Percentiles rank a stretch among this genome's conserved stretches.
Evolutionary conservation across 2,888 invertebrate species (phyloP).

Genomic region (Sesia apiformis): DNA sequence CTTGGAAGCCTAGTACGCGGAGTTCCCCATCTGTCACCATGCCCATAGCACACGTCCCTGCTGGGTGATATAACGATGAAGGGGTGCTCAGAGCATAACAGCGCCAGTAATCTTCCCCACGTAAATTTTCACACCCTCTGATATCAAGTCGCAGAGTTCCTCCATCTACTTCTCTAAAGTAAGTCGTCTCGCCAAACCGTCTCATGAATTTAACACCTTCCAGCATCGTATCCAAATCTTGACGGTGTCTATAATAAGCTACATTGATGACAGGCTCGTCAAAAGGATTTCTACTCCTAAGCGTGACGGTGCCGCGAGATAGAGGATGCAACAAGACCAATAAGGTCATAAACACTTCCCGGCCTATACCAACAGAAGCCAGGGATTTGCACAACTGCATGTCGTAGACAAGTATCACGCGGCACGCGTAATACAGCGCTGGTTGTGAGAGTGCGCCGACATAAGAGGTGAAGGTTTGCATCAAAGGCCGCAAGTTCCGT

Average conservation of each 20-base stretch:
- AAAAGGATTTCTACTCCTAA: conserved; percentile 1
- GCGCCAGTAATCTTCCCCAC: conserved; percentile 71
- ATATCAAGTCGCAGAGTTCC: conserved; percentile 33
- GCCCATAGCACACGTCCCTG: conserved; percentile 27
- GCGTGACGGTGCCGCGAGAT: conserved; percentile 5
- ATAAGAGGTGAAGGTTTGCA: not conserved
- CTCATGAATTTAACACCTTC: conserved; percentile 40
- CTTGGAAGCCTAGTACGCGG: conserved; percentile 16
- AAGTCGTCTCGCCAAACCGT: conserved; percentile 19
- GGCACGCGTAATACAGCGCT: conserved; percentile 1
- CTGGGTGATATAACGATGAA: conserved; percentile 72
- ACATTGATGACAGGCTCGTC: conserved; percentile 4
- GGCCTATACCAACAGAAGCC: not conserved
- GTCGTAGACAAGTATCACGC: conserved; percentile 1
- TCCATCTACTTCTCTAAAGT: conserved; percentile 32
- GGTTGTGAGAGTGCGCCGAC: not conserved
- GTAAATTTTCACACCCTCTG: conserved; percentile 46
- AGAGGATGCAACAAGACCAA: conserved; percentile 5
- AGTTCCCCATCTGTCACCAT: conserved; percentile 17
- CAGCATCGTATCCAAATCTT: conserved; percentile 13
- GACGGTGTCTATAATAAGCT: conserved; percentile 2
- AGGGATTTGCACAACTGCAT: conserved; percentile 1
- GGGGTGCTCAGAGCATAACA: conserved; percentile 68
- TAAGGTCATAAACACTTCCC: conserved; percentile 3
- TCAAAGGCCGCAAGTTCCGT: not conserved